phyloP scores from a whole-genome alignment of 2,113 vertebrate genomes.

The Indicator maculatus region DNA sequence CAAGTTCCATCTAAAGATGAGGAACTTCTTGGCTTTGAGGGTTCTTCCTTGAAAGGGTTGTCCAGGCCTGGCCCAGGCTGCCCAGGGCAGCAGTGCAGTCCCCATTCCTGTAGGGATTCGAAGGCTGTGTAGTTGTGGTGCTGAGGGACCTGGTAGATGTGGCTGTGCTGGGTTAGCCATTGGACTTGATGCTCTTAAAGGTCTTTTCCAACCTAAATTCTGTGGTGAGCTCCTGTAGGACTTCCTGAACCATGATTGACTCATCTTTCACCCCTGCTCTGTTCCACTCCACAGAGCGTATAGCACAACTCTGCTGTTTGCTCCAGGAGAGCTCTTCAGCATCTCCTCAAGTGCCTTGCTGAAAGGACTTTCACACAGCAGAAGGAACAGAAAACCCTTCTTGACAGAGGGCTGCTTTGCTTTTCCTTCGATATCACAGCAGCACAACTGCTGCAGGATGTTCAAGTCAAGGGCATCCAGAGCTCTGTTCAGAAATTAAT shows the following conservation, averaged over 20 bases:
- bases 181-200: no score
- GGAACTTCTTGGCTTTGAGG: no score
- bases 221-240: neutral
- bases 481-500: neutral
- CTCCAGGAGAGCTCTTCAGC: neutral
- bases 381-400: neutral
- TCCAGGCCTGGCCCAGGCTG: no score
- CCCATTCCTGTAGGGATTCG: no score
- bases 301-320: neutral
- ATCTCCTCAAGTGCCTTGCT: neutral
- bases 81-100: no score
- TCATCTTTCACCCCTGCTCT: neutral
- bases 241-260: fast-evolving
- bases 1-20: no score
- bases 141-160: no score
- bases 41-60: no score
- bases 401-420: neutral
- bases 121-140: no score
- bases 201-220: no score
- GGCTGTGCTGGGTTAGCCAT: no score
- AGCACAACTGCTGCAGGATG: neutral
- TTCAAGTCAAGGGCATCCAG: neutral
- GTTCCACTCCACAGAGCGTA: neutral
- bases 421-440: neutral
- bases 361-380: neutral